Evolutionary conservation across 1,140 invertebrate species (phyloP).

Genomic region (Drosophila sturtevanti): DNA sequence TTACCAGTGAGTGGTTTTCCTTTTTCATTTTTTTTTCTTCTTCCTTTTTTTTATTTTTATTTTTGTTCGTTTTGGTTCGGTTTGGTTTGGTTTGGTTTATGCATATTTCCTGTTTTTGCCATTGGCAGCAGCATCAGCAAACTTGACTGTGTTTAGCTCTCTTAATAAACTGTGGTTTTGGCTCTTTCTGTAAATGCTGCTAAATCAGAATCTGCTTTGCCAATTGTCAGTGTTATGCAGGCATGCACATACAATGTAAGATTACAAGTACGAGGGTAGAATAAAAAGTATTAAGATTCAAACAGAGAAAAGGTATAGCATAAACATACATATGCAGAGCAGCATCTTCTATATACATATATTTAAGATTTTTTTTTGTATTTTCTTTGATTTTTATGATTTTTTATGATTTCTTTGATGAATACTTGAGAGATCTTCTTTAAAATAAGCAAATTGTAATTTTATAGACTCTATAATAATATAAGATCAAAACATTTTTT

Average conservation of each 20-base stretch:
- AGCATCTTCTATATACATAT: no score
- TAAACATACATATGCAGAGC: no score
- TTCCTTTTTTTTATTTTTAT: not conserved
- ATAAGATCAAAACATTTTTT: no score
- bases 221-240: slow-evolving; percentile 11
- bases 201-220: slow-evolving; percentile 32
- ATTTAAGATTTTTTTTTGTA: no score
- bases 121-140: slow-evolving; percentile 49
- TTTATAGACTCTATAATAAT: no score
- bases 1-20: not conserved
- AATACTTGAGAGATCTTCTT: no score
- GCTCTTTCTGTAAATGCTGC: slow-evolving; percentile 22
- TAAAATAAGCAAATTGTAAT: no score
- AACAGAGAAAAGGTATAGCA: no score
- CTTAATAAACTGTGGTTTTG: slow-evolving; percentile 66
- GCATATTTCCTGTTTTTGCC: slow-evolving; percentile 70
- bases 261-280: not conserved
- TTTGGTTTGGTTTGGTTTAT: slow-evolving; percentile 38
- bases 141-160: slow-evolving; percentile 67
- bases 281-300: not conserved
- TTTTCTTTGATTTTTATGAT: no score
- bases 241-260: slow-evolving; percentile 9
- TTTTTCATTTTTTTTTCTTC: not conserved
- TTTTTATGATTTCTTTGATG: no score
- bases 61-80: slow-evolving; percentile 19